A percentile compares a stretch with the other conserved stretches of the same genome.
phyloP scores from a whole-genome alignment of 2,797 vertebrate species.

The Antennarius maculatus region DNA sequence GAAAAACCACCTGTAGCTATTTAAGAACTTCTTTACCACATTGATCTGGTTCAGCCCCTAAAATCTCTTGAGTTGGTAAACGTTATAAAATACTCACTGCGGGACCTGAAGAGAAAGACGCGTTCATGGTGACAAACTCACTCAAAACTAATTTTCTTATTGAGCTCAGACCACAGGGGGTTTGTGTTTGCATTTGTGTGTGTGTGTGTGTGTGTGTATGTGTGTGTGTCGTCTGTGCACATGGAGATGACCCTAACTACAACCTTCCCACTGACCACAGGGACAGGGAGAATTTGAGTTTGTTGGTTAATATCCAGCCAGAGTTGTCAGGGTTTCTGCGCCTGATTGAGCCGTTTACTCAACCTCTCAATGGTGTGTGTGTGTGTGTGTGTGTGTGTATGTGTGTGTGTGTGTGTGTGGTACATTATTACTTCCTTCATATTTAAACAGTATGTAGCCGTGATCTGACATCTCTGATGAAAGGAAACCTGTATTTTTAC shows the following conservation, averaged over 20 bases:
- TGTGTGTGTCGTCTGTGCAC: constrained; percentile 56
- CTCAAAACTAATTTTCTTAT: constrained; percentile 39
- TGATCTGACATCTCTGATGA: too few species aligned
- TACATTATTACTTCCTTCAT: too few species aligned
- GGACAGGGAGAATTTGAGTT: constrained; percentile 8
- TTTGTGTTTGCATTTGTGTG: constrained; percentile 24
- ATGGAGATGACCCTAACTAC: constrained; percentile 75
- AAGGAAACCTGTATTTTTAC: too few species aligned
- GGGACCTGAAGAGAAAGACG: constrained; percentile 23
- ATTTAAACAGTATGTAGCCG: too few species aligned
- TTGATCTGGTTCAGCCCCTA: not conserved
- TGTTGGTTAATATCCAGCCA: constrained; percentile 52
- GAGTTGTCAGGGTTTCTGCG: constrained; percentile 32
- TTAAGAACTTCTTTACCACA: not conserved
- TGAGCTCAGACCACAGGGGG: constrained; percentile 41
- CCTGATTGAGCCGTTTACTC: constrained; percentile 56
- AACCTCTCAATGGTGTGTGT: constrained; percentile 19
- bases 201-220: constrained; percentile 30
- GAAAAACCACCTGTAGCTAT: too few species aligned
- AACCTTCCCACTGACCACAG: constrained; percentile 36
- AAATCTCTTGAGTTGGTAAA: not conserved
- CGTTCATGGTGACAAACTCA: constrained; percentile 51
- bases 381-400: constrained; percentile 11
- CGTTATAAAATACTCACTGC: constrained; percentile 60
- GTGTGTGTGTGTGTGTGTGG: not conserved